Evolutionary conservation across 2,888 invertebrate genomes (phyloP).

Genomic region (Horisme vitalbata): DNA sequence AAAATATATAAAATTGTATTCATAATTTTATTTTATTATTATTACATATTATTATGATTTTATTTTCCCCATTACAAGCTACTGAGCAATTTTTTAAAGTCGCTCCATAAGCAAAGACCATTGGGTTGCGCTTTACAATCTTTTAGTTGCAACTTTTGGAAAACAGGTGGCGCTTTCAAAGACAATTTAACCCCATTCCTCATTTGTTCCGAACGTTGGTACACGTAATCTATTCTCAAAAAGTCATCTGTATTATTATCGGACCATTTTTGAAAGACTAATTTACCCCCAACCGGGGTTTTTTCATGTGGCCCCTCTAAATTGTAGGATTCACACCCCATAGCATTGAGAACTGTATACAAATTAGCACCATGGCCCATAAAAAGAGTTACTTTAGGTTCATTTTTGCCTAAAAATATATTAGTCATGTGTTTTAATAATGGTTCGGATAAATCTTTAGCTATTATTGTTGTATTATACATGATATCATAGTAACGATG

Average conservation of each 20-base stretch:
- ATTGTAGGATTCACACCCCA: slow-evolving; percentile 52
- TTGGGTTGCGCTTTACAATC: slow-evolving; percentile 48
- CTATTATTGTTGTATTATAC: slow-evolving; percentile 60
- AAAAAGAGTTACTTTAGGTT: slow-evolving; percentile 53
- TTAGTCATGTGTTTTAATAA: slow-evolving; percentile 54
- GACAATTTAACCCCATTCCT: slow-evolving; percentile 50
- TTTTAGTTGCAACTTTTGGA: slow-evolving; percentile 49
- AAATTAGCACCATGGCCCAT: slow-evolving; percentile 75
- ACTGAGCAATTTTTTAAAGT: slow-evolving; percentile 22
- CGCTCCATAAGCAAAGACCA: slow-evolving; percentile 63
- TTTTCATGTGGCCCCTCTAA: slow-evolving; percentile 56
- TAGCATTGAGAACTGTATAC: slow-evolving; percentile 55
- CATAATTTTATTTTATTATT: too few species aligned
- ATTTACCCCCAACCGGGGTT: slow-evolving; percentile 63
- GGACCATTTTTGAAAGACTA: slow-evolving; percentile 69
- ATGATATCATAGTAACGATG: slow-evolving; percentile 62
- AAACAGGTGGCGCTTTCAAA: slow-evolving; percentile 54
- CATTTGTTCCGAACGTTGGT: slow-evolving; percentile 58
- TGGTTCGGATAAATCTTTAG: slow-evolving; percentile 60
- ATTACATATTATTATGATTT: too few species aligned
- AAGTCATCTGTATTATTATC: slow-evolving; percentile 43
- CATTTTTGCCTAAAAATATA: slow-evolving; percentile 43
- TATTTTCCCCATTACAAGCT: too few species aligned
- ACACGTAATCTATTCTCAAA: slow-evolving; percentile 64
- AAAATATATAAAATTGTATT: too few species aligned